Base-by-base conservation (phyloP, 2,113 vertebrate genomes). In the Hassar affinis region DNA sequence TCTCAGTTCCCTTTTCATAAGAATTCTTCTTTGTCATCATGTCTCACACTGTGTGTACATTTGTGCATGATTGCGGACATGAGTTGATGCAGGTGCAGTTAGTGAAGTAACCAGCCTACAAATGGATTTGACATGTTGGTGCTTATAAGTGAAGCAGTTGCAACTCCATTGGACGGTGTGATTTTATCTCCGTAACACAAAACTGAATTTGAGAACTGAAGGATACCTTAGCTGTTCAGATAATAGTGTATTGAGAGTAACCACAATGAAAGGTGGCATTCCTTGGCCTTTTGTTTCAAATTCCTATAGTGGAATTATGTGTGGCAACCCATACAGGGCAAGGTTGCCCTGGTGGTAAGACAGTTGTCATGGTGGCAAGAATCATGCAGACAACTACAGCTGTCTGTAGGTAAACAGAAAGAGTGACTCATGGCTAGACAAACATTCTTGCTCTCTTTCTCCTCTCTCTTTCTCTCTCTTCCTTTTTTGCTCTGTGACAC, bases 371-470 rank as follows among this genome's bases (percentile, higher is more conserved):
- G 79, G 81, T 81, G 86, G 84, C 87, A 92, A 86, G 87, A 87
- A 49, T 88, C 66, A 86, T 69, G 87, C 83, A 80, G 82, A 81
- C 80, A 87, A 88, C 90, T 83, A 86, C 86, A 84, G 83, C 78
- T 80, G 82, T 68, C 88, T 88, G 87, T 68, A 80, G 91, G 90
- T 91, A 93, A 93, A 93, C 92, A 93, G 93, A 94, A 93, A 93
- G 84, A 87, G 87, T 94, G 94, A 94, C 90, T 94, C 94, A 94
- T 68, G 77, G 78, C 86, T 92, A 93, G 92, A 92, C 90, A 81
- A 91, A 86, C 89, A 88, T 64, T 91, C 88, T 88, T 72, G 81
- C 88, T 90, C 88, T 92, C 91, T 92, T 86, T 66, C 68, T 42
- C 27, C 56, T 80, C 22, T 57, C 71, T 83, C 87, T 89, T 85